phyloP scores from a whole-genome alignment of 1,140 invertebrate genomes.

The Heliconius congener region DNA sequence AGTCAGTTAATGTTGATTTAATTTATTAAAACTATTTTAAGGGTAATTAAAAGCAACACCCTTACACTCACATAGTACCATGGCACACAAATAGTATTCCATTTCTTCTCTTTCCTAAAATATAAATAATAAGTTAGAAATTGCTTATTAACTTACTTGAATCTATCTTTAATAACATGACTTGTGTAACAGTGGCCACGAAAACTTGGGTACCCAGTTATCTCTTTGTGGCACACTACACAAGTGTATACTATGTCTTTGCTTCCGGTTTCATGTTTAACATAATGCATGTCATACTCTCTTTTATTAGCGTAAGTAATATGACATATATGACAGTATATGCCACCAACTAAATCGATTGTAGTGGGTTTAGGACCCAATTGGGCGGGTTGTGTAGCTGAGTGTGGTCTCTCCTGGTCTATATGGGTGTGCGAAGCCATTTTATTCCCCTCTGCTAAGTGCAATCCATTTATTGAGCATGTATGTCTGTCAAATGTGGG shows the following conservation, averaged over 20 bases:
- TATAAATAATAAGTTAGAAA: constrained; percentile 17
- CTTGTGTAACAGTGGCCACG: constrained; percentile 68
- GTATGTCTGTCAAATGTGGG: constrained; percentile 63
- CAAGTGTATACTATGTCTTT: constrained; percentile 65
- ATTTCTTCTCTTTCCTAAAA: too few relatives aligned
- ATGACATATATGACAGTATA: constrained; percentile 65
- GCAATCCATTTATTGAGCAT: constrained; percentile 65
- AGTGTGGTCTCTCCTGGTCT: constrained; percentile 35
- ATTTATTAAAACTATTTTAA: too few relatives aligned
- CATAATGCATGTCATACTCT: constrained; percentile 67
- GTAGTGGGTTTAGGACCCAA: constrained; percentile 58
- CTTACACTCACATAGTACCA: too few relatives aligned
- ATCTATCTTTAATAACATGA: constrained; percentile 68
- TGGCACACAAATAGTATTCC: too few relatives aligned
- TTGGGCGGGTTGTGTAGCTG: constrained; percentile 18
- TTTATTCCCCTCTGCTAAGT: constrained; percentile 51
- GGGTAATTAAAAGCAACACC: too few relatives aligned
- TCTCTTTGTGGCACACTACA: constrained; percentile 64
- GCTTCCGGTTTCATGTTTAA: constrained; percentile 48
- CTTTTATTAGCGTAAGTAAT: constrained; percentile 63
- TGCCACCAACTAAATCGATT: constrained; percentile 71
- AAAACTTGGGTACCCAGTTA: constrained; percentile 65
- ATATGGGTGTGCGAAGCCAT: constrained; percentile 58
- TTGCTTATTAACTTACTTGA: constrained; percentile 56
- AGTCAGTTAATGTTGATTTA: too few relatives aligned